Percentiles rank a stretch among this genome's conserved stretches.
Conservation (phyloP, 2,888 invertebrate species). For the Cotesia congregata region DNA sequence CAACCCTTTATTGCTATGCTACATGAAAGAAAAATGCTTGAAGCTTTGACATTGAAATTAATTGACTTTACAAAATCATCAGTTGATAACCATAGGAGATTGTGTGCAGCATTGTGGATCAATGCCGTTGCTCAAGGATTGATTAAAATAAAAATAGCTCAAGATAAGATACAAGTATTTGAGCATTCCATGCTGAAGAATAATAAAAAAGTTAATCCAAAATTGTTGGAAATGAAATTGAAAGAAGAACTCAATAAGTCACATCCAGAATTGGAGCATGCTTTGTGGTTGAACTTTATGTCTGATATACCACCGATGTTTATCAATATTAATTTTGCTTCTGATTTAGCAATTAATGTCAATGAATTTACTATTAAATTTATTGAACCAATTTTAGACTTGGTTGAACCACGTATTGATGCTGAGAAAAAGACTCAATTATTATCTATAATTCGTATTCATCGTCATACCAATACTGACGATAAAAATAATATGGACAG, state of each 20-base stretch:
- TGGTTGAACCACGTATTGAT: slow-evolving; percentile 52
- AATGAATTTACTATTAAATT: slow-evolving; percentile 57
- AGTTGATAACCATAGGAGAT: slow-evolving; percentile 62
- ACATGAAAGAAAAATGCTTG: slow-evolving; percentile 72
- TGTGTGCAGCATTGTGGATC: slow-evolving; percentile 73
- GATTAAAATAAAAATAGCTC: slow-evolving; percentile 69
- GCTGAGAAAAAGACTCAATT: slow-evolving; percentile 51
- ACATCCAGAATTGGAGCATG: slow-evolving; percentile 53
- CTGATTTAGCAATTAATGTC: slow-evolving; percentile 53
- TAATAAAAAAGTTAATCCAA: slow-evolving; percentile 47
- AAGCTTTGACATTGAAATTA: slow-evolving; percentile 71
- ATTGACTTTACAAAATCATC: slow-evolving; percentile 68
- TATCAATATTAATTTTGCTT: slow-evolving; percentile 53
- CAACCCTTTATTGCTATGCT: slow-evolving; percentile 73
- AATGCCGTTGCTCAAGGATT: slow-evolving; percentile 71
- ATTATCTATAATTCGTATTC: slow-evolving; percentile 53
- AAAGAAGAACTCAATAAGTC: slow-evolving; percentile 48
- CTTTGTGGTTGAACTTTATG: slow-evolving; percentile 54
- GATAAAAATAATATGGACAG: slow-evolving; percentile 45
- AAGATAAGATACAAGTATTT: slow-evolving; percentile 50
- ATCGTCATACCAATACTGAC: slow-evolving; percentile 62
- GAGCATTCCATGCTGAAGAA: slow-evolving; percentile 53
- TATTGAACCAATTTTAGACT: slow-evolving; percentile 55
- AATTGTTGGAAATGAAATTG: slow-evolving; percentile 51
- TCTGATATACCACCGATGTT: slow-evolving; percentile 55